Conservation (phyloP, 2,797 vertebrate genomes). For the Galagoides demidoff region DNA sequence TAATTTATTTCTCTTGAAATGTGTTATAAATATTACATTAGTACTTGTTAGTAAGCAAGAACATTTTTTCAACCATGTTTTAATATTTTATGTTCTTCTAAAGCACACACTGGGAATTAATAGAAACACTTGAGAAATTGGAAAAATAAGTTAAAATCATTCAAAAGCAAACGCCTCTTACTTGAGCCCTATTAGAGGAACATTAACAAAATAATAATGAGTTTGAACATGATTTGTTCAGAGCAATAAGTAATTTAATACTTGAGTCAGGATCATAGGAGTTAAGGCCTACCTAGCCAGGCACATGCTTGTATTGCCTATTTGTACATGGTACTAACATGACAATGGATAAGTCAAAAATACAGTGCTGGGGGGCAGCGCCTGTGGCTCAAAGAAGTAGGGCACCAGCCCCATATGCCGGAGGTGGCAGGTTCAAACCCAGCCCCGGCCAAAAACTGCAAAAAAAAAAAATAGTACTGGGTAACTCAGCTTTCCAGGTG, state of each 20-base stretch:
- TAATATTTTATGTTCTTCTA: slow-evolving; percentile 50
- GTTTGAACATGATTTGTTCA: slow-evolving; percentile 24
- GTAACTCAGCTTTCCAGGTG: background rate
- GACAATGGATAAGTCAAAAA: slow-evolving; percentile 19
- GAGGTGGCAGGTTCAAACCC: too few relatives aligned
- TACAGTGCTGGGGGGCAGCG: background rate
- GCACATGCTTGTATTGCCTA: background rate
- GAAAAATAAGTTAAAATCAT: slow-evolving; percentile 34
- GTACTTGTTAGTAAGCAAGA: slow-evolving; percentile 38
- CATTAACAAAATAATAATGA: slow-evolving; percentile 20
- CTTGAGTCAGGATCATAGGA: background rate
- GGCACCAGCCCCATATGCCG: too few relatives aligned
- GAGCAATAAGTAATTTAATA: slow-evolving; percentile 16
- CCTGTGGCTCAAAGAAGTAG: too few relatives aligned
- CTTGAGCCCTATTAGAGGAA: background rate
- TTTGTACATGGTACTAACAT: background rate
- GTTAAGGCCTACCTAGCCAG: background rate
- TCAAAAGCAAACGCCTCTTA: slow-evolving; percentile 32
- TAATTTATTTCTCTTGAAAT: slow-evolving; percentile 56
- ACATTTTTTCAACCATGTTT: slow-evolving; percentile 38
- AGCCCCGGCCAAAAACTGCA: too few relatives aligned
- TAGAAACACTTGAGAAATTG: background rate
- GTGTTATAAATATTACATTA: slow-evolving; percentile 38
- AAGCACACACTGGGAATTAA: background rate
- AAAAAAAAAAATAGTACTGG: background rate